Evolutionary conservation across 2,888 invertebrate genomes (phyloP).

Genomic region (Adineta ricciae): DNA sequence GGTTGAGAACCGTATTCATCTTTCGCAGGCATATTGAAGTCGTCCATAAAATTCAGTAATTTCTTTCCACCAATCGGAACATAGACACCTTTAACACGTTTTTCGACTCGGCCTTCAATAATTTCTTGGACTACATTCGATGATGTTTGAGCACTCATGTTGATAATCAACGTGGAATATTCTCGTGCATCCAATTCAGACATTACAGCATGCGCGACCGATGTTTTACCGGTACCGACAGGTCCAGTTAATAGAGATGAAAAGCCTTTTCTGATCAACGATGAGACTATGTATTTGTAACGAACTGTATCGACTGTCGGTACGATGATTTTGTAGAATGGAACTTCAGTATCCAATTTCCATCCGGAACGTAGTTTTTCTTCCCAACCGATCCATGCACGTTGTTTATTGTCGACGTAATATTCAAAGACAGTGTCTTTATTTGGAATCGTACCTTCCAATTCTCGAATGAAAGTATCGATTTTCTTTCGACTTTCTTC

Average conservation of each 20-base stretch:
- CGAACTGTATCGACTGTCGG: slow-evolving; percentile 77
- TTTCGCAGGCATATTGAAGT: slow-evolving; percentile 81
- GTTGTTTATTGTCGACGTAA: slow-evolving; percentile 65
- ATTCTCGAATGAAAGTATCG: slow-evolving; percentile 55
- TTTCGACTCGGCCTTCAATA: slow-evolving; percentile 74
- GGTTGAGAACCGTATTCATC: slow-evolving; percentile 80
- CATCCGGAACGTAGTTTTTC: slow-evolving; percentile 55
- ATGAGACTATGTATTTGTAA: slow-evolving; percentile 64
- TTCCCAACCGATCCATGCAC: slow-evolving; percentile 68
- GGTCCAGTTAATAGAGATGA: slow-evolving; percentile 71
- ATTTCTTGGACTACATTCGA: slow-evolving; percentile 72
- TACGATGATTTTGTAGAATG: slow-evolving; percentile 72
- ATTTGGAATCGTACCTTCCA: slow-evolving; percentile 68
- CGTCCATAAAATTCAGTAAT: slow-evolving; percentile 77
- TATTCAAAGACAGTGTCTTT: slow-evolving; percentile 81
- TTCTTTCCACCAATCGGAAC: slow-evolving; percentile 69
- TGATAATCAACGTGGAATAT: slow-evolving; percentile 64
- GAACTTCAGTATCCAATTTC: slow-evolving; percentile 54
- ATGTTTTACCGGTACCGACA: slow-evolving; percentile 74
- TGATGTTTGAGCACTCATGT: slow-evolving; percentile 78
- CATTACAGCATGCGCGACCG: slow-evolving; percentile 63
- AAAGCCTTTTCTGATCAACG: slow-evolving; percentile 59
- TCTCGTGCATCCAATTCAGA: slow-evolving; percentile 55
- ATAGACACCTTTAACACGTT: slow-evolving; percentile 72
- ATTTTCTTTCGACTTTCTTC: slow-evolving; percentile 60